A percentile compares a stretch with the other conserved stretches of the same genome.
Evolutionary conservation across 2,113 vertebrate genomes (phyloP).

Genomic region (Chloropsis cyanopogon): DNA sequence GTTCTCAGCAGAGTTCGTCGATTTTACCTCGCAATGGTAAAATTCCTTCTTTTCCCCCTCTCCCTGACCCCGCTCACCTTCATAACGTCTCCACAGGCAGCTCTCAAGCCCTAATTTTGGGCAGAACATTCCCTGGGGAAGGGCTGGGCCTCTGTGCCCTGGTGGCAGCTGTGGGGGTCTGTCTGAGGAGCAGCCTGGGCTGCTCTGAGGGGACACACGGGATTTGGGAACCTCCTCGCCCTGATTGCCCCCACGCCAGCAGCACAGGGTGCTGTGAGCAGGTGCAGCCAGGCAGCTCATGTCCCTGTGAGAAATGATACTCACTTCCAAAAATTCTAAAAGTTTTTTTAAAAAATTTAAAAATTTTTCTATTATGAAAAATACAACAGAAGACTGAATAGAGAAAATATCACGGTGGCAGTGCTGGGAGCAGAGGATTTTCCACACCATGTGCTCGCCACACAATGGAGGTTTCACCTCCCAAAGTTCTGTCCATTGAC

Average conservation of each 20-base stretch:
- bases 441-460: too few relatives aligned
- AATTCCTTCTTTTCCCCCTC: accelerated
- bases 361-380: too few relatives aligned
- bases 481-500: too few relatives aligned
- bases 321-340: too few relatives aligned
- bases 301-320: too few relatives aligned
- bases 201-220: accelerated
- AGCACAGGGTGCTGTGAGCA: background rate
- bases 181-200: background rate
- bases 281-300: background rate
- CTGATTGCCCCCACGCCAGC: accelerated
- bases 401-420: too few relatives aligned
- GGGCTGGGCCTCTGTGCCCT: background rate
- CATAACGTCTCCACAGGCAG: accelerated
- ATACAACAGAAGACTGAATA: too few relatives aligned
- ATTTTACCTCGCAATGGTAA: constrained; percentile 94
- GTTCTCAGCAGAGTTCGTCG: constrained; percentile 90
- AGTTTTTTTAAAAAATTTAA: too few relatives aligned
- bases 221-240: background rate
- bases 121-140: accelerated
- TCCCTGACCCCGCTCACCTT: accelerated
- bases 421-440: too few relatives aligned
- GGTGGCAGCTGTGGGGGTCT: background rate
- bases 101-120: background rate
- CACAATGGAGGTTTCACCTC: too few relatives aligned